Base-by-base conservation (phyloP, 2,113 vertebrate species). In the Paracanthobrama guichenoti region DNA sequence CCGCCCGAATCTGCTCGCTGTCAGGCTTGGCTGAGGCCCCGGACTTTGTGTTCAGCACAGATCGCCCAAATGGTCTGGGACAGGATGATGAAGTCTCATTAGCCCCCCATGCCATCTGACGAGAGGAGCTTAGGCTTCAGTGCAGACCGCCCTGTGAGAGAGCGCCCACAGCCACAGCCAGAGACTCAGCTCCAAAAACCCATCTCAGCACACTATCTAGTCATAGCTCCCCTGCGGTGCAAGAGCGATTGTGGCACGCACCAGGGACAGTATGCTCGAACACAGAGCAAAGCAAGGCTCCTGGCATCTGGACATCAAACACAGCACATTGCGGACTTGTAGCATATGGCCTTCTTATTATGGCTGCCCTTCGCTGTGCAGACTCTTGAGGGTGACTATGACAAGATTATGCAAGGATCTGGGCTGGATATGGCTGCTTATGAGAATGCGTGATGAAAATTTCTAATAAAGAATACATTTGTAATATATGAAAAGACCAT, bases 261-360 rank as follows among this genome's bases (percentile, higher is more conserved):
- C 84, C 64, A 60, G 79, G 53, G 85, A 86, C 50, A 59, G 85
- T 64, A 55, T 72, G 77, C 87, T 85, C 88, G 91, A 92, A 92
- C 88, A 88, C 86, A 90, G 86, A 83, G 84, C 86, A 53, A 89
- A 16, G 86, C 92, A 82, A 90, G 89, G 85, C 78, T 90, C 86
- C 79, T 87, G 90, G 89, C 92, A 93, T 93, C 94, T 93, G 92
- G 90, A 87, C 92, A 91, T 91, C 90, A 90, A 89, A 89, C 50
- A 87, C 60, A 69, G 90, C 85, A 81, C 69, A 82, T 87, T 86
- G 88, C 89, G 66, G 87, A 89, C 81, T 90, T 67, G 79, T 84
- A 91, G 90, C 93, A 91, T 92, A 92, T 90, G 90, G 87, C 6
- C 35, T 77, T 88, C 88, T 88, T 91, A 90, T 69, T 87, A 82